phyloP scores from a whole-genome alignment of 2,888 invertebrate species.

The Galerucella calmariensis region DNA sequence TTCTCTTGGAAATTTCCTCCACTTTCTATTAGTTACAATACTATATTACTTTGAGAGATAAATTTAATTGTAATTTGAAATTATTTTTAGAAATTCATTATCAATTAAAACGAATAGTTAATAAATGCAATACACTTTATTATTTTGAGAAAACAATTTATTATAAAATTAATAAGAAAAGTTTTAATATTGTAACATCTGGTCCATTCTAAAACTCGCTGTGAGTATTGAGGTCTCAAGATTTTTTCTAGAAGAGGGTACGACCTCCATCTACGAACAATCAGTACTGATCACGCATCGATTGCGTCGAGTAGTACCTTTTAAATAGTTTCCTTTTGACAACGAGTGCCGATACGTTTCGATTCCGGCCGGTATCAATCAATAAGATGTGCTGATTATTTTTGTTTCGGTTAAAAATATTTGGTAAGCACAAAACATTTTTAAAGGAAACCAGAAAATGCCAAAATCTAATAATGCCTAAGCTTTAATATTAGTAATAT shows the following conservation, averaged over 20 bases:
- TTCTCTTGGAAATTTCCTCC: too few relatives aligned
- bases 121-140: not conserved
- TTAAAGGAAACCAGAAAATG: not conserved
- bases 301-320: conserved; percentile 22
- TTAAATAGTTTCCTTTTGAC: conserved; percentile 3
- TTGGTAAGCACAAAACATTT: not conserved
- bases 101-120: not conserved
- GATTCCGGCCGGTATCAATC: not conserved
- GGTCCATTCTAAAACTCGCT: conserved; percentile 4
- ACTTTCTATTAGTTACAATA: too few relatives aligned
- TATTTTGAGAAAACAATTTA: too few relatives aligned
- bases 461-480: too few relatives aligned
- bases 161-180: conserved; percentile 5
- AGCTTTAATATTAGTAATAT: too few relatives aligned
- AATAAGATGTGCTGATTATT: not conserved
- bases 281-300: conserved; percentile 29
- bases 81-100: not conserved
- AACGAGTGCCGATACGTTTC: not conserved
- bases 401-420: not conserved
- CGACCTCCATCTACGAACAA: conserved; percentile 49
- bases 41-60: too few relatives aligned
- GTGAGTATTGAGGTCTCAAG: conserved; percentile 47
- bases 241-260: conserved; percentile 49
- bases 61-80: too few relatives aligned
- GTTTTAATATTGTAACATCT: conserved; percentile 7